phyloP scores from a whole-genome alignment of 1,140 invertebrate species.

The Choristoneura fumiferana region DNA sequence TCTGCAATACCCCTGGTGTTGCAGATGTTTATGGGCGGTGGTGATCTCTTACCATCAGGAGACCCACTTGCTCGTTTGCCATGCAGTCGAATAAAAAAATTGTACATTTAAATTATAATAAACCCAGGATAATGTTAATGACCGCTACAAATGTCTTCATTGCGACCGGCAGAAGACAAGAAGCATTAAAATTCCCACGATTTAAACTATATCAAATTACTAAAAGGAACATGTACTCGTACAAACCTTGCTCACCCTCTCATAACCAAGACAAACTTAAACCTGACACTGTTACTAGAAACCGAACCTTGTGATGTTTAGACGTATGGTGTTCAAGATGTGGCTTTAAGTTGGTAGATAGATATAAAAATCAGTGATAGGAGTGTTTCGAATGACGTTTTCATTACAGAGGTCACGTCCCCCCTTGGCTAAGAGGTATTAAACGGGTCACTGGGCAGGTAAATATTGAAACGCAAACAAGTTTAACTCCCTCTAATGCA shows the following conservation, averaged over 20 bases:
- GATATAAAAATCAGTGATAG: slow-evolving; percentile 18
- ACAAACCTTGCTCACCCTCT: slow-evolving; percentile 34
- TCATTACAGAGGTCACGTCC: slow-evolving; percentile 7
- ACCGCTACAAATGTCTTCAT: too few relatives aligned
- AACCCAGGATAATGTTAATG: too few relatives aligned
- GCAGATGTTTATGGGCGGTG: too few relatives aligned
- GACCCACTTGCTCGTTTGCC: too few relatives aligned
- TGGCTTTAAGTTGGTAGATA: slow-evolving; percentile 1
- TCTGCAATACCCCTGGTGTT: too few relatives aligned
- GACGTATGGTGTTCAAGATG: not conserved
- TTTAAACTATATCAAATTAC: slow-evolving; percentile 60
- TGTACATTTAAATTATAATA: too few relatives aligned
- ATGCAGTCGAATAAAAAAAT: too few relatives aligned
- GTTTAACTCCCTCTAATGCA: slow-evolving; percentile 68
- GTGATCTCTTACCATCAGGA: too few relatives aligned
- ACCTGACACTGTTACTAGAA: not conserved
- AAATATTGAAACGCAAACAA: slow-evolving; percentile 72
- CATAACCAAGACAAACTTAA: slow-evolving; percentile 21
- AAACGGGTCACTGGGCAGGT: slow-evolving; percentile 69
- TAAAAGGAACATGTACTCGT: slow-evolving; percentile 46
- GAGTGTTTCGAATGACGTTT: slow-evolving; percentile 23
- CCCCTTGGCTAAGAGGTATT: slow-evolving; percentile 35
- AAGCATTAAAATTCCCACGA: slow-evolving; percentile 51
- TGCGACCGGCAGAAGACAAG: too few relatives aligned
- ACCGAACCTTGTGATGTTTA: not conserved